Conservation (phyloP, 2,797 vertebrate genomes). For the Chaenodraco wilsoni region DNA sequence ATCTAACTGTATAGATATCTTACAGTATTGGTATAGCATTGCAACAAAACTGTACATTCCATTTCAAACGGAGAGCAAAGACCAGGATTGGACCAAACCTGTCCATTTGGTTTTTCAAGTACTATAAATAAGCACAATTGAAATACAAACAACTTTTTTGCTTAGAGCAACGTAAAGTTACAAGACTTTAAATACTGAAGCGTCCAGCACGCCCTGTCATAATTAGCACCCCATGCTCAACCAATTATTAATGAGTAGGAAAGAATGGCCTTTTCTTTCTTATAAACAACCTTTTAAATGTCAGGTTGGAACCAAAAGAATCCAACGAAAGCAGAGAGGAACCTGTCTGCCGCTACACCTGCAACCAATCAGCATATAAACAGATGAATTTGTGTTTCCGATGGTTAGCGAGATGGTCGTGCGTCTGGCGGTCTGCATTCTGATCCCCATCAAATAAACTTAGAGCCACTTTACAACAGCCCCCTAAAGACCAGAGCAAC, state of each 20-base stretch:
- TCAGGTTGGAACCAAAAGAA: constrained; percentile 5
- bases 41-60: too few species aligned
- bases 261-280: not conserved
- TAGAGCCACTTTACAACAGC: constrained; percentile 43
- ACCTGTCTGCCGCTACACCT: constrained; percentile 81
- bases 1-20: not conserved
- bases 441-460: constrained; percentile 87
- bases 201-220: too few species aligned
- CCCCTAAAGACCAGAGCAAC: constrained; percentile 27
- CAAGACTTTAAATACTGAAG: not conserved
- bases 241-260: not conserved
- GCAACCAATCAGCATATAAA: constrained; percentile 85
- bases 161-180: too few species aligned
- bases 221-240: not conserved
- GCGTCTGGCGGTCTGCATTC: constrained; percentile 67
- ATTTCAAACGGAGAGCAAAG: too few species aligned
- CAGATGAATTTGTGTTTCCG: constrained; percentile 76
- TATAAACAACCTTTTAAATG: not conserved
- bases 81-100: too few species aligned
- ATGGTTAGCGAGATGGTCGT: constrained; percentile 80
- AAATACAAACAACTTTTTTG: too few species aligned
- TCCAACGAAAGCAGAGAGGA: constrained; percentile 21
- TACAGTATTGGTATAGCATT: not conserved
- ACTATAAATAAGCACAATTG: too few species aligned
- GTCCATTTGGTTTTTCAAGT: too few species aligned